These are phyloP conservation scores for Drosophila yakuba DNA, from an alignment of 1,140 invertebrate species.

Conservation along the genomic window DNA sequence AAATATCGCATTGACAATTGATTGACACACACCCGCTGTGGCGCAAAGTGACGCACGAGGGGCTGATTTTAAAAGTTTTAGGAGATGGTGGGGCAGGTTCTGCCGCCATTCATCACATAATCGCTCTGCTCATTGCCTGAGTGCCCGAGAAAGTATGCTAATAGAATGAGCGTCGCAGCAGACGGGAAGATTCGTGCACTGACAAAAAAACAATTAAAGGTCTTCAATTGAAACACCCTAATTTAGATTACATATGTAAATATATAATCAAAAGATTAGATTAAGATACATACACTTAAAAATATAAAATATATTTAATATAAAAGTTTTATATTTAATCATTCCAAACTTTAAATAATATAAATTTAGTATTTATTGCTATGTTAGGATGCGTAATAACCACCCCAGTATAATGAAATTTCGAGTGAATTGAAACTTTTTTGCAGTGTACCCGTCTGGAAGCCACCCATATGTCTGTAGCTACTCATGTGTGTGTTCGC, in stretches of 20 bases:
- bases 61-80: too few relatives aligned
- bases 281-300: too few relatives aligned
- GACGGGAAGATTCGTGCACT: not conserved
- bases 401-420: too few relatives aligned
- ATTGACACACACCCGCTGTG: conserved; percentile 28
- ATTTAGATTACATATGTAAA: too few relatives aligned
- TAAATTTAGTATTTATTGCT: too few relatives aligned
- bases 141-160: conserved; percentile 50
- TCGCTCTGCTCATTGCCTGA: conserved; percentile 36
- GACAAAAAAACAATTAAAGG: not conserved
- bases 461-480: not conserved
- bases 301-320: too few relatives aligned
- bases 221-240: too few relatives aligned
- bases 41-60: not conserved
- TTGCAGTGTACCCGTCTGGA: not conserved
- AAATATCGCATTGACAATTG: conserved; percentile 31
- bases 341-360: too few relatives aligned
- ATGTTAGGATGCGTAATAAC: too few relatives aligned
- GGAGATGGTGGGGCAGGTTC: not conserved
- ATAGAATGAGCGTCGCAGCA: conserved; percentile 21
- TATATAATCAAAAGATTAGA: too few relatives aligned
- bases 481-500: not conserved
- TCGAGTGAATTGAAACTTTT: not conserved
- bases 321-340: too few relatives aligned
- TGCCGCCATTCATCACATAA: conserved; percentile 59